Percentiles rank a stretch among this genome's conserved stretches.
Conservation (phyloP, 2,888 invertebrate genomes). For the Campoplex capitator region DNA sequence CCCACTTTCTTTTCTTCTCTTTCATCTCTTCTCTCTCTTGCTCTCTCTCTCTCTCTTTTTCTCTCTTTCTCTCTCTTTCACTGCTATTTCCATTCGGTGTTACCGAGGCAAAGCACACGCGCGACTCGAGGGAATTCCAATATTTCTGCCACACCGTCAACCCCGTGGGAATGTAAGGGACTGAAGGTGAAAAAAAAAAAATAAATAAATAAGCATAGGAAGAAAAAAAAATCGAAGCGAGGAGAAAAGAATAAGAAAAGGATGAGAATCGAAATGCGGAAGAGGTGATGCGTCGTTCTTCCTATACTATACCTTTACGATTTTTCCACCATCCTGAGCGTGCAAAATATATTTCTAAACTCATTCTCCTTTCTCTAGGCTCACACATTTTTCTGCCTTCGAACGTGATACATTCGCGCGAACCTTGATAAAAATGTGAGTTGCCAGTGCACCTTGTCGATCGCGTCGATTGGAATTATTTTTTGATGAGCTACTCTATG, state of each 20-base stretch:
- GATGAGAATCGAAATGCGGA: slow-evolving; percentile 42
- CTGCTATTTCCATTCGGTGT: slow-evolving; percentile 56
- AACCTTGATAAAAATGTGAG: not conserved
- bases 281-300: slow-evolving; percentile 33
- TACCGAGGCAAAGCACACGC: slow-evolving; percentile 55
- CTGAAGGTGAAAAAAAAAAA: slow-evolving; percentile 42
- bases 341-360: slow-evolving; percentile 46
- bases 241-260: slow-evolving; percentile 40
- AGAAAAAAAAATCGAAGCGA: slow-evolving; percentile 8
- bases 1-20: slow-evolving; percentile 22
- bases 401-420: not conserved
- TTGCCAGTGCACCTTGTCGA: not conserved
- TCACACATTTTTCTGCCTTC: not conserved
- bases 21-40: slow-evolving; percentile 12
- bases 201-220: slow-evolving; percentile 27
- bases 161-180: slow-evolving; percentile 62
- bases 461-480: not conserved
- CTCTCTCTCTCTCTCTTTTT: slow-evolving; percentile 1
- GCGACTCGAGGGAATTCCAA: slow-evolving; percentile 70
- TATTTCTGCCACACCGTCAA: slow-evolving; percentile 67
- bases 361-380: slow-evolving; percentile 35
- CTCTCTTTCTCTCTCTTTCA: slow-evolving; percentile 8
- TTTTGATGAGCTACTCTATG: not conserved
- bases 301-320: slow-evolving; percentile 21
- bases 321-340: slow-evolving; percentile 49